Evolutionary conservation across 2,113 vertebrate species (phyloP).

Genomic region (Tor tambroides): DNA sequence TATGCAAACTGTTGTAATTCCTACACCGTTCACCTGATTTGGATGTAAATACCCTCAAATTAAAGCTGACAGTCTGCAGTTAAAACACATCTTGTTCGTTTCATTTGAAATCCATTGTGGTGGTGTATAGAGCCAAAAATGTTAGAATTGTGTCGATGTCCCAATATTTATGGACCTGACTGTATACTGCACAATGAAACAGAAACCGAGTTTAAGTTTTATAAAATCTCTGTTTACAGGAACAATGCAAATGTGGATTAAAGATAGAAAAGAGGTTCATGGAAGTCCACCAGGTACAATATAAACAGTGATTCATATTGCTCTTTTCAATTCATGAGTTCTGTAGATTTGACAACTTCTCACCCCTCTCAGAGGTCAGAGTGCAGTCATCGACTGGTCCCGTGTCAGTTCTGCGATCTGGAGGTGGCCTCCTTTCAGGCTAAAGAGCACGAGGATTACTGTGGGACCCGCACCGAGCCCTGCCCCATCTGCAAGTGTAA

Average conservation of each 20-base stretch:
- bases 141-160: too few species aligned
- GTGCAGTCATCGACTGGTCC: conserved; percentile 83
- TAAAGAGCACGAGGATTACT: conserved; percentile 90
- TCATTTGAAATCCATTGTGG: too few species aligned
- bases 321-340: not conserved
- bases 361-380: conserved; percentile 73
- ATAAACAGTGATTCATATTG: not conserved
- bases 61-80: too few species aligned
- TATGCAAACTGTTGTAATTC: too few species aligned
- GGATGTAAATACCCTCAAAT: too few species aligned
- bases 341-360: not conserved
- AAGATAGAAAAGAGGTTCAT: conserved; percentile 87
- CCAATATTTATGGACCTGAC: too few species aligned
- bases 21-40: too few species aligned
- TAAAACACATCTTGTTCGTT: too few species aligned
- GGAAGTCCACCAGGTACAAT: conserved; percentile 84
- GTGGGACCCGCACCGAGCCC: conserved; percentile 88
- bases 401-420: conserved; percentile 91
- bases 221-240: conserved; percentile 71
- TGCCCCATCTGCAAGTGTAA: conserved; percentile 84
- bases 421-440: conserved; percentile 84
- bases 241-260: conserved; percentile 90
- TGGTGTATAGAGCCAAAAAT: too few species aligned
- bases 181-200: not conserved
- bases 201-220: not conserved